phyloP scores from a whole-genome alignment of 2,888 invertebrate genomes.

The Digitonthophagus gazella region DNA sequence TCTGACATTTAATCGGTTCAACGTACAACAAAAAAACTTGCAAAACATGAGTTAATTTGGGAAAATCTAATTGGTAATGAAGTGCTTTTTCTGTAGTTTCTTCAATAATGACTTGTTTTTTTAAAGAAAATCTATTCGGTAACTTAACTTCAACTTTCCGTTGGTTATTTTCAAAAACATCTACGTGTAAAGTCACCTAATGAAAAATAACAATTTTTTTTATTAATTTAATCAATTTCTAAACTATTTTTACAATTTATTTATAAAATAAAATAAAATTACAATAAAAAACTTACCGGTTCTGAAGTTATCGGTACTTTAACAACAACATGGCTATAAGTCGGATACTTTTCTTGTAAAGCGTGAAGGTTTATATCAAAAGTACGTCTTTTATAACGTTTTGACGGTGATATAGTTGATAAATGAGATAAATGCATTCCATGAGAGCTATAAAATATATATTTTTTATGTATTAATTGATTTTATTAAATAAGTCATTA shows the following conservation, averaged over 20 bases:
- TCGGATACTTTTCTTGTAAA: slow-evolving; percentile 54
- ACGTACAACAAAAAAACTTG: slow-evolving; percentile 62
- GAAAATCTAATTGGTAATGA: slow-evolving; percentile 61
- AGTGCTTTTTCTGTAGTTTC: slow-evolving; percentile 60
- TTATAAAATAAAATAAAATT: not conserved
- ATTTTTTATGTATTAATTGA: slow-evolving; percentile 7
- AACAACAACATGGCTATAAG: slow-evolving; percentile 70
- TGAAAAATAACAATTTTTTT: slow-evolving; percentile 41
- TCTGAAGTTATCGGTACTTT: slow-evolving; percentile 63
- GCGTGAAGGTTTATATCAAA: slow-evolving; percentile 61
- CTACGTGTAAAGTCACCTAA: slow-evolving; percentile 65
- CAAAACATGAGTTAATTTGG: slow-evolving; percentile 58
- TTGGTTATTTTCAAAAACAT: slow-evolving; percentile 57
- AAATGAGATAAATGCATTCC: slow-evolving; percentile 60
- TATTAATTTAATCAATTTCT: not conserved
- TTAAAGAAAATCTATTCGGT: slow-evolving; percentile 42
- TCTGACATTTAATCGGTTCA: slow-evolving; percentile 53
- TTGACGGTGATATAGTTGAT: slow-evolving; percentile 57
- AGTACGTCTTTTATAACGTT: slow-evolving; percentile 51
- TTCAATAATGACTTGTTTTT: slow-evolving; percentile 50
- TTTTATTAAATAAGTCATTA: not conserved
- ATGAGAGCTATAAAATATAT: slow-evolving; percentile 49
- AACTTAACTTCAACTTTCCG: slow-evolving; percentile 40
- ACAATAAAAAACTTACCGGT: slow-evolving; percentile 50
- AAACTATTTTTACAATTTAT: slow-evolving; percentile 4